Percentiles rank a stretch among this genome's conserved stretches.
These are phyloP conservation scores for Tenthredo notha DNA, from an alignment of 2,888 invertebrate genomes.

Conservation along the genomic window DNA sequence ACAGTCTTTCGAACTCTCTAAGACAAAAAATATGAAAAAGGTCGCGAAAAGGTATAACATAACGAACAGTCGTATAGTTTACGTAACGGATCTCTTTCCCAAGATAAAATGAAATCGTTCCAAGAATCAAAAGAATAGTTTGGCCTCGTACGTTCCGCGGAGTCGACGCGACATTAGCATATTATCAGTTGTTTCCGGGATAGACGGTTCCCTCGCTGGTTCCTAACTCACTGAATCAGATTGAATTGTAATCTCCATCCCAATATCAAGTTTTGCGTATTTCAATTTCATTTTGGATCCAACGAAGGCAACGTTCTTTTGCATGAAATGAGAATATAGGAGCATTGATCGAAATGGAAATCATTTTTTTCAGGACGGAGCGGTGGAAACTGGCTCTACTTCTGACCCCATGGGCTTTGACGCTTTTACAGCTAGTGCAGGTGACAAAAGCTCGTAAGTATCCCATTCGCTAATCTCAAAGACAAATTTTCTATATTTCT, in stretches of 20 bases:
- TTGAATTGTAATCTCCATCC: not conserved
- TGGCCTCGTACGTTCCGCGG: not conserved
- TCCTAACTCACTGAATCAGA: not conserved
- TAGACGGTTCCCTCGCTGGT: not conserved
- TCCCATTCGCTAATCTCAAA: not conserved
- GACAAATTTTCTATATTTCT: not conserved
- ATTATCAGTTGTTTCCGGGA: not conserved
- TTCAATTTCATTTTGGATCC: not conserved
- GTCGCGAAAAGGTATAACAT: not conserved
- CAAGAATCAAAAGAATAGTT: slow-evolving; percentile 5
- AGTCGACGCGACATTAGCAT: not conserved
- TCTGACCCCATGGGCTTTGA: slow-evolving; percentile 60
- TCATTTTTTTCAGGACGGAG: slow-evolving; percentile 57
- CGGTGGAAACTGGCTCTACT: slow-evolving; percentile 56
- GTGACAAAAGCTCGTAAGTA: slow-evolving; percentile 62
- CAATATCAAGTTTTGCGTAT: not conserved
- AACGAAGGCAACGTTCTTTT: not conserved
- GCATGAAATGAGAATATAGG: not conserved
- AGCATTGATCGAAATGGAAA: not conserved
- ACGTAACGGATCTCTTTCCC: slow-evolving; percentile 7
- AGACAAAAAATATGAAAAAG: not conserved
- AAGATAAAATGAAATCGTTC: slow-evolving; percentile 1
- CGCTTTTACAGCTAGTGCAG: slow-evolving; percentile 54
- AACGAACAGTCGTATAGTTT: not conserved
- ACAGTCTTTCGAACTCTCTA: not conserved